Percentiles rank a stretch among this genome's conserved stretches.
These are phyloP conservation scores for Pristionchus arcanus DNA, from an alignment of 2,888 invertebrate species.

Conservation along the genomic window DNA sequence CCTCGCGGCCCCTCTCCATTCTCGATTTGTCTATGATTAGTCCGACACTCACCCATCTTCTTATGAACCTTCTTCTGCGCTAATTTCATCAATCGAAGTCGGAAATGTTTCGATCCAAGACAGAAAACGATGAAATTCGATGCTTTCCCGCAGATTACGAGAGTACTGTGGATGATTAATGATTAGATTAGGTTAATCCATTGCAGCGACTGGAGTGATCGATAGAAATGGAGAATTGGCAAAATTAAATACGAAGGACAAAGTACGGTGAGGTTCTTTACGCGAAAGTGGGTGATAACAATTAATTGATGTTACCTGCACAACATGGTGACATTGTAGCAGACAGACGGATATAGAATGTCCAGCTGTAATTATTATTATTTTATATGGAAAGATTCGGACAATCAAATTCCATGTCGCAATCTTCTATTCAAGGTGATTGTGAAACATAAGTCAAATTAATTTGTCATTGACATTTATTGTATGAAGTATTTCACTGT, in stretches of 20 bases:
- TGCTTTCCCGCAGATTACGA: conserved; percentile 77
- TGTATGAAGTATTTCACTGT: not conserved
- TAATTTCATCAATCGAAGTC: conserved; percentile 72
- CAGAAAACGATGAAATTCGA: conserved; percentile 78
- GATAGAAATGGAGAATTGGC: no score
- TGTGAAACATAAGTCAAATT: not conserved
- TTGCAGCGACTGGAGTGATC: not conserved
- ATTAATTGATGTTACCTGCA: conserved; percentile 62
- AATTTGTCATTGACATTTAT: not conserved
- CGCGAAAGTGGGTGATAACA: no score
- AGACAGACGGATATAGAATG: conserved; percentile 51
- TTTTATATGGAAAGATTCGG: not conserved
- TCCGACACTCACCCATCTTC: conserved; percentile 69
- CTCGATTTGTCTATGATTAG: not conserved
- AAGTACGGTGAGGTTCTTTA: not conserved
- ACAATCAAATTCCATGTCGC: not conserved
- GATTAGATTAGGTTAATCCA: not conserved
- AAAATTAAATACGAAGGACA: no score
- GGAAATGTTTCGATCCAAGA: conserved; percentile 77
- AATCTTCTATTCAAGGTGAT: not conserved
- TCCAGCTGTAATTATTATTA: conserved; percentile 11
- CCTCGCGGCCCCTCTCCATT: not conserved
- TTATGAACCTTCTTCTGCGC: conserved; percentile 76
- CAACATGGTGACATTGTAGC: conserved; percentile 70
- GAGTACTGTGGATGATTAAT: conserved; percentile 64